phyloP scores from a whole-genome alignment of 1,140 invertebrate genomes.

The Drosophila lacertosa region DNA sequence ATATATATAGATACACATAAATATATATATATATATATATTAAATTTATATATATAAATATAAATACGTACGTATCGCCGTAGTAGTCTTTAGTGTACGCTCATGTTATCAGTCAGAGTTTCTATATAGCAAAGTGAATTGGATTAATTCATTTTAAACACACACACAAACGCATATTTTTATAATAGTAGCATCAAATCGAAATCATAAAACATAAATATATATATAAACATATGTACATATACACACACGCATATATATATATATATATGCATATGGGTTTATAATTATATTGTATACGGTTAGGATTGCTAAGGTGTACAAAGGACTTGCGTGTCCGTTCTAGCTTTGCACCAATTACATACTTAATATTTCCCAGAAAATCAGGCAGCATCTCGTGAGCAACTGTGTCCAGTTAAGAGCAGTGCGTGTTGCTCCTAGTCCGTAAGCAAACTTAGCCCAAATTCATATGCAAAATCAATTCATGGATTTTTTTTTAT shows the following conservation, averaged over 20 bases:
- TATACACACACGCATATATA: slow-evolving; percentile 9
- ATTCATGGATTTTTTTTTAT: slow-evolving; percentile 6
- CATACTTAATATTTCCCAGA: slow-evolving; percentile 20
- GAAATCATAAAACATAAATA: slow-evolving; percentile 18
- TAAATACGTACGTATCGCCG: slow-evolving; percentile 28
- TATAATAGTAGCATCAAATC: slow-evolving; percentile 27
- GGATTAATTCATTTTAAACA: slow-evolving; percentile 46
- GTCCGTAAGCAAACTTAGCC: slow-evolving; percentile 34
- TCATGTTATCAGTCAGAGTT: slow-evolving; percentile 77
- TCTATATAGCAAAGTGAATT: slow-evolving; percentile 55
- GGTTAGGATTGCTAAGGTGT: slow-evolving; percentile 59
- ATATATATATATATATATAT: slow-evolving; percentile 47
- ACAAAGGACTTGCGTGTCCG: slow-evolving; percentile 46
- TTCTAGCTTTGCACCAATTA: slow-evolving; percentile 15
- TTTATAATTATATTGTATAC: slow-evolving; percentile 19
- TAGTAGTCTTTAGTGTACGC: slow-evolving; percentile 45
- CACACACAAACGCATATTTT: slow-evolving; percentile 55
- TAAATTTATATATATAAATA: slow-evolving; percentile 44
- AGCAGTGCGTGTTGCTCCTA: slow-evolving; percentile 26
- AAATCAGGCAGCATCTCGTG: slow-evolving; percentile 46
- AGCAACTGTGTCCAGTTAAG: slow-evolving; percentile 39
- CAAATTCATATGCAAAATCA: slow-evolving; percentile 11
- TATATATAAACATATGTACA: slow-evolving; percentile 16
- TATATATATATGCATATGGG: slow-evolving; percentile 23
- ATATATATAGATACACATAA: slow-evolving; percentile 20